A percentile compares a stretch with the other conserved stretches of the same genome.
These are phyloP conservation scores for Melitaea athalia DNA, from an alignment of 2,888 invertebrate genomes.

Conservation along the genomic window DNA sequence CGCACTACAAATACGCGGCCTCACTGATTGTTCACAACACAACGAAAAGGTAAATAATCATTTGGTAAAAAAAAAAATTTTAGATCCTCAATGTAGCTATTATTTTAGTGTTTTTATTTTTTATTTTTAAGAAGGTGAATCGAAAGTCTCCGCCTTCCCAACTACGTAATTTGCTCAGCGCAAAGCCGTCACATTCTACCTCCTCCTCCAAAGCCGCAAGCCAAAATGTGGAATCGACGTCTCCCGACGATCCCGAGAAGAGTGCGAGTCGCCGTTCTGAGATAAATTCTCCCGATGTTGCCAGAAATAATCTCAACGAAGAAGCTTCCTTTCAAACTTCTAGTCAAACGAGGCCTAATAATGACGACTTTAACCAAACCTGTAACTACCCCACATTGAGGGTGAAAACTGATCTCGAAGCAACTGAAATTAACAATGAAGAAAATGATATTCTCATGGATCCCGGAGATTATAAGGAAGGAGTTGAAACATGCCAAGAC, in stretches of 20 bases:
- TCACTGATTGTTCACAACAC: constrained; percentile 86
- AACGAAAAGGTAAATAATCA: constrained; percentile 72
- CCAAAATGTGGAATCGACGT: constrained; percentile 79
- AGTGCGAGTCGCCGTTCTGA: constrained; percentile 73
- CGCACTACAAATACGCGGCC: constrained; percentile 89
- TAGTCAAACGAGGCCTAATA: constrained; percentile 83
- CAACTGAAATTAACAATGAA: constrained; percentile 76
- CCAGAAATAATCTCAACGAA: constrained; percentile 82
- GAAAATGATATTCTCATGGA: constrained; percentile 76
- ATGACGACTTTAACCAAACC: constrained; percentile 79
- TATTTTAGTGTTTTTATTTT: background rate
- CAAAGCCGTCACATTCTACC: constrained; percentile 78
- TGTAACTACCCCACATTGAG: constrained; percentile 75
- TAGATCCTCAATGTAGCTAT: background rate
- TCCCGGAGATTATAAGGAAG: constrained; percentile 67
- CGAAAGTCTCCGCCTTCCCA: constrained; percentile 81
- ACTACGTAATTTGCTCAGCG: constrained; percentile 81
- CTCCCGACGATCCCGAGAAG: constrained; percentile 75
- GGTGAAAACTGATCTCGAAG: constrained; percentile 82
- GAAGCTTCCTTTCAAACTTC: constrained; percentile 81
- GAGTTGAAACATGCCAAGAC: constrained; percentile 70
- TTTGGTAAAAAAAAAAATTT: background rate
- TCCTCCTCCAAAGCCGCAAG: constrained; percentile 82
- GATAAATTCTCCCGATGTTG: constrained; percentile 80
- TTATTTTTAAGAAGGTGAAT: constrained; percentile 73